Conservation (phyloP, 2,113 vertebrate genomes). For the Oenanthe oenanthe region DNA sequence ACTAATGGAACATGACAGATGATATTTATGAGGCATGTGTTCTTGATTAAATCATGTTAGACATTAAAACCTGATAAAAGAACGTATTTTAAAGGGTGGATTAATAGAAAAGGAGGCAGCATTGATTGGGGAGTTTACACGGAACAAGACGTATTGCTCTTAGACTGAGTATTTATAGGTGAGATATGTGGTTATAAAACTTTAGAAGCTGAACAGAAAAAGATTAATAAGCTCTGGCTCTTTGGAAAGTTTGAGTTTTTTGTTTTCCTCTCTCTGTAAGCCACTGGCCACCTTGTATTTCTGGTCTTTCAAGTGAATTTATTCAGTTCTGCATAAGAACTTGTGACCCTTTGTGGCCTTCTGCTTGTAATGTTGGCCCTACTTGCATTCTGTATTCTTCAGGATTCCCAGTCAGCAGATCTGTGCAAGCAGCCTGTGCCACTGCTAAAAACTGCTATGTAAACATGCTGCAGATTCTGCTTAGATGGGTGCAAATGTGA, state of each 20-base stretch:
- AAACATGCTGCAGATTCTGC: neutral
- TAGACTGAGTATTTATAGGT: conserved; percentile 47
- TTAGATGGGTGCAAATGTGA: neutral
- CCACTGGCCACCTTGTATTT: neutral
- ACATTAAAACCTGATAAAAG: conserved; percentile 85
- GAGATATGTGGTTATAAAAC: conserved; percentile 55
- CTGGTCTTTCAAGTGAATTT: conserved; percentile 26
- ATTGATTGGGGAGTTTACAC: conserved; percentile 65
- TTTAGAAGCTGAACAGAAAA: conserved; percentile 35
- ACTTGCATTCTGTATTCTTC: rapidly evolving
- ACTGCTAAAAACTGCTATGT: neutral
- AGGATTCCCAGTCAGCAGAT: neutral
- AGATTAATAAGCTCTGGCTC: conserved; percentile 32
- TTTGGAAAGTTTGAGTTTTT: conserved; percentile 32
- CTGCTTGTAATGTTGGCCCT: neutral
- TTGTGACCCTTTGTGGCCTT: neutral
- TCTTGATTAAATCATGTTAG: conserved; percentile 84
- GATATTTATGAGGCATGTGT: conserved; percentile 85
- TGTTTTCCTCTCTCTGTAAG: conserved; percentile 13
- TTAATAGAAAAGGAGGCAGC: conserved; percentile 75
- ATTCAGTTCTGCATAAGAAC: conserved; percentile 10
- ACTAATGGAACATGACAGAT: conserved; percentile 84
- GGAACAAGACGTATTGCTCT: conserved; percentile 46
- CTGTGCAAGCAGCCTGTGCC: neutral
- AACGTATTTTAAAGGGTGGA: conserved; percentile 76